Evolutionary conservation across 2,113 vertebrate genomes (phyloP), one percentile per base, ranked within the genome.

Genomic region (Sebastes fasciatus): DNA sequence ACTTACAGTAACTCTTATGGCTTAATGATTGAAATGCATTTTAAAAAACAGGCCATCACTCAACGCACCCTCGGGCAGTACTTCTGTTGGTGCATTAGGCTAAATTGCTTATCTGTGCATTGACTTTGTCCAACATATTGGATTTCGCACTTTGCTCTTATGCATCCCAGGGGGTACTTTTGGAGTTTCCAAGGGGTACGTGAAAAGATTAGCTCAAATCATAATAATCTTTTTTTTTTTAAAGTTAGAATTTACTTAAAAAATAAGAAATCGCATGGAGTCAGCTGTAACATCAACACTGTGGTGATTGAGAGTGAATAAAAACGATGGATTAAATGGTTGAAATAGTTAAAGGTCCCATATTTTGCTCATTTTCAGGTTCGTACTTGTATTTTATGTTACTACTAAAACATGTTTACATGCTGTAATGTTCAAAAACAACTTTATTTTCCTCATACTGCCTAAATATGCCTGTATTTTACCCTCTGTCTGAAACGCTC

Each of bases 1-100:
- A 89, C 66, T 88, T 87, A 88, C 80, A 79, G 61, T n/a, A 76
- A 82, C 75, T 83, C 73, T 79, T 66, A 55, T 46, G 66, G 65
- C 74, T 89, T 91, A 80, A 83, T 85, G 84, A 80, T 76, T 72
- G 13, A 79, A 75, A 86, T 55, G 74, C 74, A 86, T 84, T 88
- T 76, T 49, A 70, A 69, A 72, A 89, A 83, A 76, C 55, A 87
- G 67, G 67, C 66, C 84, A 83, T 73, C 42, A n/a, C 64, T 74
- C 42, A 54, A 75, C 58, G 55, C 21, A 77, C 40, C 83, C 85
- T 70, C 40, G 5, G 88, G 76, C 82, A 17, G 40, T 34, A 26
- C 57, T 46, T 87, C 42, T 82, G 51, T 26, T 26, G 40, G 55
- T 26, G 71, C 58, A 77, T 69, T 48, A 43, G 65, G 16, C 51